Evolutionary conservation across 2,113 vertebrate genomes (phyloP).

Genomic region (Datnioides undecimradiatus): DNA sequence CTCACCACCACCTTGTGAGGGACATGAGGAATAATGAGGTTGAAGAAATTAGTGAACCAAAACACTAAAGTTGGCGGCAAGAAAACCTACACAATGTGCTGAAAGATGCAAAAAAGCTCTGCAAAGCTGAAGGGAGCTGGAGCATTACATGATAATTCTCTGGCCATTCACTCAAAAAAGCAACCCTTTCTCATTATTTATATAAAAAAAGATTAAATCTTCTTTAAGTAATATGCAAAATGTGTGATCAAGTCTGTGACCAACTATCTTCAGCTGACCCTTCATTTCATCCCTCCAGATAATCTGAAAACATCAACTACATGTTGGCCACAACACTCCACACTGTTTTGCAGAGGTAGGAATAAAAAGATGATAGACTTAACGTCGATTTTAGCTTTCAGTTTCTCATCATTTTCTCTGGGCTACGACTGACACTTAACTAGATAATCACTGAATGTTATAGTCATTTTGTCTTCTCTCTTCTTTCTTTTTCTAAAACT

Average conservation of each 20-base stretch:
- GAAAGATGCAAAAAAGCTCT: neutral
- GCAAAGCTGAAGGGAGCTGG: neutral
- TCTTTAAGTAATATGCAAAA: neutral
- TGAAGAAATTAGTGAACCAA: neutral
- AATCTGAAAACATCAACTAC: neutral
- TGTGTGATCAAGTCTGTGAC: neutral
- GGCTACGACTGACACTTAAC: slow-evolving; percentile 6
- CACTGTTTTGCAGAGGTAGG: neutral
- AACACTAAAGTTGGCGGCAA: no score
- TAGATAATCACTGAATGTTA: slow-evolving; percentile 21
- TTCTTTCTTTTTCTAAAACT: neutral
- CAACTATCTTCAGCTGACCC: neutral
- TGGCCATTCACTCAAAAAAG: neutral
- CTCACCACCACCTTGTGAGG: neutral
- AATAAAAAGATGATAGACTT: neutral
- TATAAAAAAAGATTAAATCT: neutral
- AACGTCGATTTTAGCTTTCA: neutral
- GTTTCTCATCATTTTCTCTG: slow-evolving; percentile 14
- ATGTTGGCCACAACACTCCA: neutral
- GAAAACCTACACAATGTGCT: no score
- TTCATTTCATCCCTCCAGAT: neutral
- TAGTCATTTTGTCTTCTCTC: neutral
- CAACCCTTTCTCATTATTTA: neutral
- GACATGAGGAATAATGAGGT: neutral
- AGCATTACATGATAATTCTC: neutral